Conservation (phyloP, 2,113 vertebrate genomes). For the Oncorhynchus keta region DNA sequence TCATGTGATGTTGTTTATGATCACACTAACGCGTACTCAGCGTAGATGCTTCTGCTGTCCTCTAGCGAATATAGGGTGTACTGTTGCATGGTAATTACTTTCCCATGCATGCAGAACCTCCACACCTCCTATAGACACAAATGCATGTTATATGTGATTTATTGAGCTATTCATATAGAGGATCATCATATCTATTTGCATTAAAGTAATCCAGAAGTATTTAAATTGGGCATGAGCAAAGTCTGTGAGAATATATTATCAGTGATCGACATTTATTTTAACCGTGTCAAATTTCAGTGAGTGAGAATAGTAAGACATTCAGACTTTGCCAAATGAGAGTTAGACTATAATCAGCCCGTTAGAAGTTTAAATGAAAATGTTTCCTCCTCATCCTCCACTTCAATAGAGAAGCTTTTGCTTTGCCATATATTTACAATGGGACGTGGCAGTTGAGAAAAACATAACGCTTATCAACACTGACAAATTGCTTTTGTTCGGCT, state of each 20-base stretch:
- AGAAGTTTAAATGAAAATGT: no score
- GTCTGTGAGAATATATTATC: constrained; percentile 12
- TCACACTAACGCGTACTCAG: neutral
- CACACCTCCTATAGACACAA: no score
- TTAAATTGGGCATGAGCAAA: neutral
- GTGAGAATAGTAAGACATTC: neutral
- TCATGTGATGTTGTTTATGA: constrained; percentile 17
- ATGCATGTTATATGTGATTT: no score
- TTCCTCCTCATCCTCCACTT: neutral
- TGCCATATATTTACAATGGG: constrained; percentile 24
- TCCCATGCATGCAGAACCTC: neutral
- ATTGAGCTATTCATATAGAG: constrained; percentile 3
- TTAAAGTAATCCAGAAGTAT: neutral
- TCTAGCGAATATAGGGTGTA: constrained; percentile 7
- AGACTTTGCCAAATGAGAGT: no score
- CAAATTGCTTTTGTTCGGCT: constrained; percentile 41
- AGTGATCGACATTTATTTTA: constrained; percentile 8
- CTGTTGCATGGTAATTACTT: neutral
- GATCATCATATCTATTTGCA: neutral
- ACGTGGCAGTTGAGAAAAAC: constrained; percentile 31
- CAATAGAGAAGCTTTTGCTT: neutral
- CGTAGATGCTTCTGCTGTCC: constrained; percentile 1
- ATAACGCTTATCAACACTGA: constrained; percentile 34
- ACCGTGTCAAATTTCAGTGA: constrained; percentile 11
- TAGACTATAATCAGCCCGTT: no score